Base-by-base conservation (phyloP, 2,113 vertebrate genomes). In the Aegotheles bennettii region DNA sequence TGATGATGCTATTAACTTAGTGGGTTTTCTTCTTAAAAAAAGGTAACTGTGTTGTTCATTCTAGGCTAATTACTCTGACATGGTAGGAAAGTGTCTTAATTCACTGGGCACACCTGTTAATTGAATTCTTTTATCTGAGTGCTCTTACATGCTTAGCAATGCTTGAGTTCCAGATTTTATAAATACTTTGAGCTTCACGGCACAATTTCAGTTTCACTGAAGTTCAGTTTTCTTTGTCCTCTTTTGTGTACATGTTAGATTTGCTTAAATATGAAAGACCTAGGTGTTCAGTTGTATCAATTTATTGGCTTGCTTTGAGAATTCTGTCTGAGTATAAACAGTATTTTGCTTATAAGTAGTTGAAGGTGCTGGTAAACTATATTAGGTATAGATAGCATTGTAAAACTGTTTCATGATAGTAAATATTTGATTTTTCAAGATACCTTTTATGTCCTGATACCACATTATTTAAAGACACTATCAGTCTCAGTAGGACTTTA, bases 401-500 rank as follows among this genome's bases (percentile, higher is more conserved):
- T 88, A 87, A 56, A 91, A 51, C 45, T 71, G 43, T 53, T 85
- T 29, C 26, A 28, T 53, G 60, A 61, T 88, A 91, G 88, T 76
- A 84, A 94, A 84, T 92, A 92, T 91, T 93, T 94, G 91, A 93
- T 87, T 95, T 95, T 87, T 95, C 50, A 76, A 78, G 87, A 87
- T 95, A 84, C 25, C 53, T 89, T 90, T 89, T 84, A 47, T 84
- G 74, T 84, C 75, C 82, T 70, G 68, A 70, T 90, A 63, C 35
- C 0, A 0, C 35, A 40, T 91, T 94, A 96, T 97, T 94, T 93
- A 63, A 94, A 95, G 91, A 87, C 65, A 40, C 48, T 94, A 69
- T 96, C 87, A 57, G 63, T 84, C 93, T 95, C 78, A 61, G 85
- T 29, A 89, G 74, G 94, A 93, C 85, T 95, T 94, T 57, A 84